Percentiles rank a stretch among this genome's conserved stretches.
Conservation (phyloP, 2,797 vertebrate genomes). For the Xiphorhynchus erythropygius region DNA sequence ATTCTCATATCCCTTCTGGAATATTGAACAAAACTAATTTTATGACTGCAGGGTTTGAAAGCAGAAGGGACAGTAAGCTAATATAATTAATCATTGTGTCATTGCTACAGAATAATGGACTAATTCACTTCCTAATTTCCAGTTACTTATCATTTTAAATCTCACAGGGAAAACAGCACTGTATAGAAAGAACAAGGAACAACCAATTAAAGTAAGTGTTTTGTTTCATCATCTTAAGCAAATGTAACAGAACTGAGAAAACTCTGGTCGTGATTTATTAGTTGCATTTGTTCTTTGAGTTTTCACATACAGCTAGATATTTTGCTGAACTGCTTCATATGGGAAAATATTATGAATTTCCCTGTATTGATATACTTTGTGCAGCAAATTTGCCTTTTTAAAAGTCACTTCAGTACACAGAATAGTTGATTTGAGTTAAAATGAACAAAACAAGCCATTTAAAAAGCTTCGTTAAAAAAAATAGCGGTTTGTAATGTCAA, state of each 20-base stretch:
- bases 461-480: neutral
- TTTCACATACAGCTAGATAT: neutral
- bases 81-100: slow-evolving; percentile 71
- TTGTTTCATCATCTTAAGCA: slow-evolving; percentile 47
- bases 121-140: slow-evolving; percentile 66
- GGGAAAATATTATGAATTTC: neutral
- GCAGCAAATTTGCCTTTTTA: neutral
- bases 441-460: neutral
- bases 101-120: slow-evolving; percentile 53
- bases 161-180: slow-evolving; percentile 36
- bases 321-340: neutral
- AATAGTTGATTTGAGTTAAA: neutral
- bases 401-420: neutral
- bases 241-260: neutral
- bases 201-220: slow-evolving; percentile 20
- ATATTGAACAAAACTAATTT: slow-evolving; percentile 62
- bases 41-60: slow-evolving; percentile 63
- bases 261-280: neutral
- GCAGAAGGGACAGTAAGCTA: slow-evolving; percentile 55
- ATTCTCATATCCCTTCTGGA: slow-evolving; percentile 58
- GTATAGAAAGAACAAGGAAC: slow-evolving; percentile 12
- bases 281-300: neutral
- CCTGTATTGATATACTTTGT: neutral
- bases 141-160: slow-evolving; percentile 63
- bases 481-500: neutral